phyloP scores from a whole-genome alignment of 2,797 vertebrate species.

The Sebastes glaucus region DNA sequence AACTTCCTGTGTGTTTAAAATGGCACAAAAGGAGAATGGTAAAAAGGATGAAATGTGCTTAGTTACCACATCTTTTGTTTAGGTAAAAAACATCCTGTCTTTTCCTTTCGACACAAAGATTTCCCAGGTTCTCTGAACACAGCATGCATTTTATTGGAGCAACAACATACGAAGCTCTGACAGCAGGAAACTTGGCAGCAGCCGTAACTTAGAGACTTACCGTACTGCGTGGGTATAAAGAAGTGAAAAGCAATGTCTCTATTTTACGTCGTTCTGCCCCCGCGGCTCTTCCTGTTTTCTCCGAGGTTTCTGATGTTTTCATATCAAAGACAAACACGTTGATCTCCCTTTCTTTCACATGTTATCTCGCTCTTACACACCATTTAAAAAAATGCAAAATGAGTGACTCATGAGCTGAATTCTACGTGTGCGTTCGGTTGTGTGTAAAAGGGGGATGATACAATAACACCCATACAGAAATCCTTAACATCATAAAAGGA shows the following conservation, averaged over 20 bases:
- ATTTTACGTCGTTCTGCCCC: not conserved
- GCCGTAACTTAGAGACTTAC: not conserved
- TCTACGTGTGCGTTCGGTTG: not conserved
- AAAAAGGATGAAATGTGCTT: not conserved
- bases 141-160: not conserved
- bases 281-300: conserved; percentile 15
- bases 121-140: not conserved
- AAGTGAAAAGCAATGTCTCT: conserved; percentile 9
- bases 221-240: not conserved
- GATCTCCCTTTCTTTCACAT: conserved; percentile 28
- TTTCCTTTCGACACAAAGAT: not conserved
- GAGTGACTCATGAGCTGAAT: conserved; percentile 50
- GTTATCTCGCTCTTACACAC: conserved; percentile 47
- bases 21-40: accelerated
- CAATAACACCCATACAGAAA: not conserved
- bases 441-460: not conserved
- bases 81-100: not conserved
- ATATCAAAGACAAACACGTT: conserved; percentile 42
- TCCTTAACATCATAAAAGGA: not conserved
- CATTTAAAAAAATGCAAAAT: not conserved
- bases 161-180: not conserved
- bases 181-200: conserved; percentile 20
- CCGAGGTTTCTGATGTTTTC: conserved; percentile 28
- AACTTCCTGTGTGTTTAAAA: not conserved
- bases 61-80: not conserved